A percentile compares a stretch with the other conserved stretches of the same genome.
phyloP scores from a whole-genome alignment of 2,113 vertebrate species.

The Numida meleagris region DNA sequence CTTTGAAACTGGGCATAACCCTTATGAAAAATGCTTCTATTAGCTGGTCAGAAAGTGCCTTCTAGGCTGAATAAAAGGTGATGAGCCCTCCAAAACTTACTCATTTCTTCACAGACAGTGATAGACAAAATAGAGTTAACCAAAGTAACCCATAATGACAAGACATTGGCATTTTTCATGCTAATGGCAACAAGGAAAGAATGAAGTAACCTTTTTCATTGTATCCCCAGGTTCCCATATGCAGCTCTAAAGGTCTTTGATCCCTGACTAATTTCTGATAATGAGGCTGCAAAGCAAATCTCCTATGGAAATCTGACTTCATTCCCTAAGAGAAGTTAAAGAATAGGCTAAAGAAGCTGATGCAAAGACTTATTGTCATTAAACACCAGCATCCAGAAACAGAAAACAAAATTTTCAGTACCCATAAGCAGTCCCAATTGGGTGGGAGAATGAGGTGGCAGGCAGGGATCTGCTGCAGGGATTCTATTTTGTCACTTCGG shows the following conservation, averaged over 20 bases:
- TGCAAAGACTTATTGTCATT: not conserved
- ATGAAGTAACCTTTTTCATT: not conserved
- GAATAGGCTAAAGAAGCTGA: not conserved
- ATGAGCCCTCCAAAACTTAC: not conserved
- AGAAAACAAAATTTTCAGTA: not conserved
- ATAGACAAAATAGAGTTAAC: not conserved
- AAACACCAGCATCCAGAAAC: not conserved
- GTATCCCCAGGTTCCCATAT: not conserved
- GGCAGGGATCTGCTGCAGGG: fast-evolving
- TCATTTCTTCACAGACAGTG: not conserved
- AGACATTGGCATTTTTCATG: not conserved
- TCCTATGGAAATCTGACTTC: not conserved
- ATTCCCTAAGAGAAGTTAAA: not conserved
- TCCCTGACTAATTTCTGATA: not conserved
- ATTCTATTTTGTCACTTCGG: not conserved
- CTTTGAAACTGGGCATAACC: not conserved
- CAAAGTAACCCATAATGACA: not conserved
- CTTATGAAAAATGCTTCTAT: not conserved
- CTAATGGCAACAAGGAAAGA: not conserved
- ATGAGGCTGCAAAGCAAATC: not conserved
- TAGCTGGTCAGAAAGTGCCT: not conserved
- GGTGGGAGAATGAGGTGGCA: not conserved
- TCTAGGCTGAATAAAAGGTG: not conserved
- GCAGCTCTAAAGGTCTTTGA: not conserved
- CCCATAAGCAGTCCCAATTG: not conserved